Evolutionary conservation across 2,888 invertebrate genomes (phyloP).

Genomic region (Priocnemis perturbator): DNA sequence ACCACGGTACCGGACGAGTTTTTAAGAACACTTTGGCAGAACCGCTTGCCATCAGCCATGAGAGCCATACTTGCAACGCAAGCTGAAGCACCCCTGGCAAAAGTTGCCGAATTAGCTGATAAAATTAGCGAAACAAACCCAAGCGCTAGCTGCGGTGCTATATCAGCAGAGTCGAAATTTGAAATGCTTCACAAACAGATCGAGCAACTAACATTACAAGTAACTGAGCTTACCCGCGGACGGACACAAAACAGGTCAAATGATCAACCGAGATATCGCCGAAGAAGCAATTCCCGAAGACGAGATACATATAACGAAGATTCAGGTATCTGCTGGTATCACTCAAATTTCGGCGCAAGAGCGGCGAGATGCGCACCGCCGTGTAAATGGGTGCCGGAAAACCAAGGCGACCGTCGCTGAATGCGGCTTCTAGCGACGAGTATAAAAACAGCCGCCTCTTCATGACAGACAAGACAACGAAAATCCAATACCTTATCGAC

Average conservation of each 20-base stretch:
- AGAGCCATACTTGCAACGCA: not conserved
- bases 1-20: not conserved
- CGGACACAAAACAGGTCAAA: too few species aligned
- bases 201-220: too few species aligned
- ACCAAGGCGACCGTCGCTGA: not conserved
- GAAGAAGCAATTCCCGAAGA: too few species aligned
- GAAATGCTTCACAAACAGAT: too few species aligned
- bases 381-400: not conserved
- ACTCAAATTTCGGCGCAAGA: not conserved
- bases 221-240: too few species aligned
- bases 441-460: not conserved
- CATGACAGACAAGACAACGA: not conserved
- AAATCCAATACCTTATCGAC: not conserved
- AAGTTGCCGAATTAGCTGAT: not conserved
- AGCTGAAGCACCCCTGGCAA: not conserved
- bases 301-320: too few species aligned
- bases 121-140: not conserved
- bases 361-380: not conserved
- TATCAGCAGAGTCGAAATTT: not conserved
- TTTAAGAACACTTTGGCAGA: not conserved
- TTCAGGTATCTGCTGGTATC: slow-evolving; percentile 10
- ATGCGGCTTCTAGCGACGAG: not conserved
- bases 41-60: not conserved
- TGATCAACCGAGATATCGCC: too few species aligned
- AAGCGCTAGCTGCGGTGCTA: not conserved